Evolutionary conservation across 2,113 vertebrate genomes (phyloP).

Genomic region (Vidua macroura): DNA sequence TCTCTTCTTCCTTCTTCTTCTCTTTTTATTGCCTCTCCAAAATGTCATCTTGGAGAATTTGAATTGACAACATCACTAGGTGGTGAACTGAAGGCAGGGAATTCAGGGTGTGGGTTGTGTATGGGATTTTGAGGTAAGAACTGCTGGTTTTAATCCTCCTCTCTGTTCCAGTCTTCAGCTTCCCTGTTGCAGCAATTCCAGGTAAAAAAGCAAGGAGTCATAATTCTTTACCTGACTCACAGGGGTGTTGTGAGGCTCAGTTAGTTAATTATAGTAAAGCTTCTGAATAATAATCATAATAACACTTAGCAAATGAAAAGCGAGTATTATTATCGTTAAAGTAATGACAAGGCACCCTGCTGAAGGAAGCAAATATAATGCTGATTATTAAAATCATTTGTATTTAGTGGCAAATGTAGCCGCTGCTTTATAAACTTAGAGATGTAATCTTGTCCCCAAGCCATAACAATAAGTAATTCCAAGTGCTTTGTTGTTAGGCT

Average conservation of each 20-base stretch:
- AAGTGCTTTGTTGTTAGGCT: conserved; percentile 34
- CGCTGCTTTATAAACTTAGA: conserved; percentile 43
- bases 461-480: conserved; percentile 48
- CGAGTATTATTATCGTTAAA: conserved; percentile 44
- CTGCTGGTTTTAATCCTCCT: neutral
- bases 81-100: neutral
- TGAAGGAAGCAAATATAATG: conserved; percentile 54
- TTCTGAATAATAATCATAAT: conserved; percentile 64
- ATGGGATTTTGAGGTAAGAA: neutral
- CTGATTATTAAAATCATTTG: conserved; percentile 66
- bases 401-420: conserved; percentile 55
- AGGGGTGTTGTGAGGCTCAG: conserved; percentile 45
- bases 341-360: conserved; percentile 59
- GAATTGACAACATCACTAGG: neutral
- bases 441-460: conserved; percentile 47
- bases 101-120: neutral
- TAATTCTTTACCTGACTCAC: conserved; percentile 43
- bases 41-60: neutral
- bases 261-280: conserved; percentile 64
- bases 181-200: neutral
- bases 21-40: neutral
- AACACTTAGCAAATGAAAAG: conserved; percentile 63
- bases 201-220: neutral
- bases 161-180: neutral
- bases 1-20: neutral